Percentiles rank a stretch among this genome's conserved stretches.
Conservation (phyloP, 2,888 invertebrate genomes). For the Neocrepidodera transversa region DNA sequence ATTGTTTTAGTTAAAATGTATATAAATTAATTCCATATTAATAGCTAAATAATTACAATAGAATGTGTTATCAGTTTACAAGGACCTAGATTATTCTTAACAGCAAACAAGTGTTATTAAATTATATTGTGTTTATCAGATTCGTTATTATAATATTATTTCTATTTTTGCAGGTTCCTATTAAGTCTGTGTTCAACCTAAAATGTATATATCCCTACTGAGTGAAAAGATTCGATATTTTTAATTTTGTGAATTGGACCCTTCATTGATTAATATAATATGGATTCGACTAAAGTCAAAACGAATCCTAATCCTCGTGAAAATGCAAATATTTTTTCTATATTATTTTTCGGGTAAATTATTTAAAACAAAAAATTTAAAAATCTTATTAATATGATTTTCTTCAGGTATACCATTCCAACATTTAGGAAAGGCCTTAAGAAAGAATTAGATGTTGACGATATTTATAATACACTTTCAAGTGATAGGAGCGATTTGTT, state of each 20-base stretch:
- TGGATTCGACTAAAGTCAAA: slow-evolving; percentile 62
- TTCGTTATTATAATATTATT: too few relatives aligned
- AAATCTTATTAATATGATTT: too few relatives aligned
- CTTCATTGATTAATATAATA: slow-evolving; percentile 38
- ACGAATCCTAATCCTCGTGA: slow-evolving; percentile 63
- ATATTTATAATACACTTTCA: slow-evolving; percentile 74
- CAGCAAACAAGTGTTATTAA: too few relatives aligned
- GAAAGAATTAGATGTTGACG: slow-evolving; percentile 74
- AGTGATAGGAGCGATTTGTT: slow-evolving; percentile 72
- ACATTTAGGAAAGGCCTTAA: slow-evolving; percentile 78
- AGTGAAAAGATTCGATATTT: neutral
- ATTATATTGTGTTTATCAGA: too few relatives aligned
- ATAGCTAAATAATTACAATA: too few relatives aligned
- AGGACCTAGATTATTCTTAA: too few relatives aligned
- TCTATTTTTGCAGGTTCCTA: neutral
- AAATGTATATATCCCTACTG: neutral
- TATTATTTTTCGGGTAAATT: slow-evolving; percentile 64
- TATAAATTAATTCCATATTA: too few relatives aligned
- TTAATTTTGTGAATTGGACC: neutral
- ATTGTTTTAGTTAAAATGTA: too few relatives aligned
- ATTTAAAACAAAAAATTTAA: neutral
- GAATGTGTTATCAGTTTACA: too few relatives aligned
- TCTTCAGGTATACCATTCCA: slow-evolving; percentile 76
- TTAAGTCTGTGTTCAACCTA: neutral
- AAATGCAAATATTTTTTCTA: slow-evolving; percentile 62